Conservation (phyloP, 2,797 vertebrate genomes). For the Picus viridis region DNA sequence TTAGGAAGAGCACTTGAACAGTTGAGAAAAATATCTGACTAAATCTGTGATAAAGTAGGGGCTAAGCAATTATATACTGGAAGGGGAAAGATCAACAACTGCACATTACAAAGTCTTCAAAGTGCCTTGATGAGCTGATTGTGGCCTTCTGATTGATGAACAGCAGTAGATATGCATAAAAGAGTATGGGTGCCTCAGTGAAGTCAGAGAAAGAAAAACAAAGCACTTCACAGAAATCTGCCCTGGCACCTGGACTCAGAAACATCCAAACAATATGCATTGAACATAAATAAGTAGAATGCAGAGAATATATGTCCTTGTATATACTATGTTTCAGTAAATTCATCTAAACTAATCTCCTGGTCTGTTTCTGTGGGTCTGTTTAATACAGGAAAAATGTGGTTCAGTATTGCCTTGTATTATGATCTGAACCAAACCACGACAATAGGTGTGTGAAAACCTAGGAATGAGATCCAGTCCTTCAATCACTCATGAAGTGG, state of each 20-base stretch:
- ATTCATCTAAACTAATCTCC: background rate
- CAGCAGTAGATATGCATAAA: background rate
- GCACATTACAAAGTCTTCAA: conserved; percentile 11
- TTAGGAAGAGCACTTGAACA: conserved; percentile 4
- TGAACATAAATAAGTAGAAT: background rate
- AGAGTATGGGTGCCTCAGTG: background rate
- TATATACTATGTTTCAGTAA: background rate
- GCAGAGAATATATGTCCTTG: background rate
- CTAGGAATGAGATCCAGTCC: background rate
- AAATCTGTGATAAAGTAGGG: conserved; percentile 9
- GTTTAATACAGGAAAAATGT: background rate
- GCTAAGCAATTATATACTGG: background rate
- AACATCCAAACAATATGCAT: background rate
- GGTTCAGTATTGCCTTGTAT: background rate
- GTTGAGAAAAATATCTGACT: conserved; percentile 39
- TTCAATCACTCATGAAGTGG: background rate
- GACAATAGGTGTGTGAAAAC: background rate
- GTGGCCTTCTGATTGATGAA: conserved; percentile 31
- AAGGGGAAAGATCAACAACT: background rate
- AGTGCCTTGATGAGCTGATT: conserved; percentile 24
- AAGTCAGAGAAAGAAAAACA: conserved; percentile 25
- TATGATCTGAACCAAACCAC: background rate
- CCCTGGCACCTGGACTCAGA: background rate
- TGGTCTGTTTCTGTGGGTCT: background rate
- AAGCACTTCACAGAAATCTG: background rate